These are phyloP conservation scores for Nemapogon koenigi DNA, from an alignment of 2,888 invertebrate genomes.

Conservation along the genomic window DNA sequence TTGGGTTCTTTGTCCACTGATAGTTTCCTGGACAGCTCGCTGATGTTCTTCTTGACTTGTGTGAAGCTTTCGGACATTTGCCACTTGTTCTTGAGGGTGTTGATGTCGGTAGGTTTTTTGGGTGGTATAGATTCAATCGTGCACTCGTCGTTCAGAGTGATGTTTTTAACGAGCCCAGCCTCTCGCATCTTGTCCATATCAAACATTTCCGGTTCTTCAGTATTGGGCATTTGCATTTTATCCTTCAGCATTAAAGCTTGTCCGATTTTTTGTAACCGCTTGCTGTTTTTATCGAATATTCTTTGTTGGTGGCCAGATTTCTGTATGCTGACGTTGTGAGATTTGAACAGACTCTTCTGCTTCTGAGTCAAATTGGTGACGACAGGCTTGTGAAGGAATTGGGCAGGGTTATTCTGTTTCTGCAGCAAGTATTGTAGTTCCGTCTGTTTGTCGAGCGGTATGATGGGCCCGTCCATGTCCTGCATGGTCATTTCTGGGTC, in stretches of 20 bases:
- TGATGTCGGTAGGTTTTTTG: constrained; percentile 49
- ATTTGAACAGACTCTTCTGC: constrained; percentile 39
- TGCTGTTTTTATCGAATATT: constrained; percentile 47
- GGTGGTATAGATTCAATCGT: constrained; percentile 65
- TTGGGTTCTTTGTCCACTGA: constrained; percentile 44
- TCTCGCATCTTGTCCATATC: constrained; percentile 37
- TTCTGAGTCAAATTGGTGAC: constrained; percentile 40
- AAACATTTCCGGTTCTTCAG: constrained; percentile 27
- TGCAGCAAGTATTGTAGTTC: constrained; percentile 52
- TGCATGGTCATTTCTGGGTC: constrained; percentile 18
- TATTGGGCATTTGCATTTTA: constrained; percentile 22
- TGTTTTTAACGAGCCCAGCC: constrained; percentile 38
- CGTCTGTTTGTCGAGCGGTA: constrained; percentile 51
- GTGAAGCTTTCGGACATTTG: constrained; percentile 57
- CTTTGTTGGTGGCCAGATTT: constrained; percentile 45
- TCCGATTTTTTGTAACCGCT: constrained; percentile 50
- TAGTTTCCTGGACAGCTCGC: constrained; percentile 49
- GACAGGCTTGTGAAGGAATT: constrained; percentile 37
- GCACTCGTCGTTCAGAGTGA: constrained; percentile 65
- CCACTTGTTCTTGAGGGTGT: constrained; percentile 57
- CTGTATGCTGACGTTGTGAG: constrained; percentile 37
- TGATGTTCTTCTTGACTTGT: constrained; percentile 56
- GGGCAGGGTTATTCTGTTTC: constrained; percentile 56
- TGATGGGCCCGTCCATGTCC: constrained; percentile 35
- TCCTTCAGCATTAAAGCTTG: constrained; percentile 43